Conservation (phyloP, 2,113 vertebrate genomes). For the Emydocephalus ijimae region DNA sequence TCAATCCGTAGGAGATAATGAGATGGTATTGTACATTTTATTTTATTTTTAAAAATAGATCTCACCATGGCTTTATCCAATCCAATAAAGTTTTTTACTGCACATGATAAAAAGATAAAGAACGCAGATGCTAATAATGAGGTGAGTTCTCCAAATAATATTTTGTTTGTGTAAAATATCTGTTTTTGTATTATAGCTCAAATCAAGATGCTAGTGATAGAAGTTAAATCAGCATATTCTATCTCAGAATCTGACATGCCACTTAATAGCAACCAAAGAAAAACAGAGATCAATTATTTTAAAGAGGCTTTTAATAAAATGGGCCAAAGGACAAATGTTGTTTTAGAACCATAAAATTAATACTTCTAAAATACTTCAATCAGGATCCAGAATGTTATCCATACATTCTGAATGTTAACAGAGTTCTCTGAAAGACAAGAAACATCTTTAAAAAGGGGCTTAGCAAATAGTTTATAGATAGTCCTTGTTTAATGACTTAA, state of each 20-base stretch:
- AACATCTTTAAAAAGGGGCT: neutral
- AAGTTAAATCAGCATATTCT: neutral
- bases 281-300: neutral
- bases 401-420: neutral
- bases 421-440: neutral
- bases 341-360: neutral
- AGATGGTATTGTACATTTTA: neutral
- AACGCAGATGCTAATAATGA: conserved; percentile 54
- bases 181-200: neutral
- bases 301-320: neutral
- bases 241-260: conserved; percentile 7
- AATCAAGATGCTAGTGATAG: neutral
- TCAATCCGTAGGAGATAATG: neutral
- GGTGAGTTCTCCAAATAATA: conserved; percentile 52
- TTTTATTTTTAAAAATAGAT: conserved; percentile 48
- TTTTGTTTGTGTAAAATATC: neutral
- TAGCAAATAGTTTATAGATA: neutral
- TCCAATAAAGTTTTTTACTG: conserved; percentile 76
- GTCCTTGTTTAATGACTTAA: neutral
- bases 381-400: neutral
- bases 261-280: neutral
- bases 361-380: neutral
- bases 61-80: conserved; percentile 76
- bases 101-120: conserved; percentile 66
- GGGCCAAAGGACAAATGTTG: neutral